phyloP scores from a whole-genome alignment of 2,888 invertebrate genomes.

The Hydriomena furcata region DNA sequence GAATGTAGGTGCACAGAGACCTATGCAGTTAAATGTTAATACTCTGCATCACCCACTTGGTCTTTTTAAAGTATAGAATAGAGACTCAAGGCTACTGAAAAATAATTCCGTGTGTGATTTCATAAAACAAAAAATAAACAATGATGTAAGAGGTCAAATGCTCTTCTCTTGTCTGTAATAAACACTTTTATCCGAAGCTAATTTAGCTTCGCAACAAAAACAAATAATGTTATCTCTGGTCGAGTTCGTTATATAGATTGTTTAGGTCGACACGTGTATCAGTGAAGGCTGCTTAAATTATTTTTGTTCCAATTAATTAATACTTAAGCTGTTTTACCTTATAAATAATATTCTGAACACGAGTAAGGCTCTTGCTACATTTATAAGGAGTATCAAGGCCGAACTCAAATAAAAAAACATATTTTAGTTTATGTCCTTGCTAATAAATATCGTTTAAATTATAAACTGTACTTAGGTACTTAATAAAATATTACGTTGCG shows the following conservation, averaged over 20 bases:
- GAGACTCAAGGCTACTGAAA: conserved; percentile 13
- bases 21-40: too few species aligned
- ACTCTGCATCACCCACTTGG: too few species aligned
- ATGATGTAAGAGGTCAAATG: conserved; percentile 43
- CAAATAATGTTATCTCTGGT: conserved; percentile 56
- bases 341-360: neutral
- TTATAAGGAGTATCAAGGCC: conserved; percentile 7
- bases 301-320: conserved; percentile 11
- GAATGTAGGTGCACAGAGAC: conserved; percentile 19
- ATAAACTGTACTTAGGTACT: conserved; percentile 16
- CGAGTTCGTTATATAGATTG: conserved; percentile 39
- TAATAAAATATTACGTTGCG: conserved; percentile 19
- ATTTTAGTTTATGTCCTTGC: conserved; percentile 13
- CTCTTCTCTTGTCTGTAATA: conserved; percentile 31
- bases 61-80: conserved; percentile 19
- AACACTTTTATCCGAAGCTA: conserved; percentile 37
- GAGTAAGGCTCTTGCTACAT: neutral
- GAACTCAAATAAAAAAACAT: conserved; percentile 4
- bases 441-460: too few species aligned
- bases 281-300: conserved; percentile 13
- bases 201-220: conserved; percentile 44
- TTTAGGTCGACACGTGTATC: conserved; percentile 35
- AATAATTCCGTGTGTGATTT: conserved; percentile 26
- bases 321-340: too few species aligned
- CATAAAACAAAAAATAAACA: conserved; percentile 20